These are phyloP conservation scores for Vespertilio murinus DNA, from an alignment of 2,797 vertebrate species.

Conservation along the genomic window DNA sequence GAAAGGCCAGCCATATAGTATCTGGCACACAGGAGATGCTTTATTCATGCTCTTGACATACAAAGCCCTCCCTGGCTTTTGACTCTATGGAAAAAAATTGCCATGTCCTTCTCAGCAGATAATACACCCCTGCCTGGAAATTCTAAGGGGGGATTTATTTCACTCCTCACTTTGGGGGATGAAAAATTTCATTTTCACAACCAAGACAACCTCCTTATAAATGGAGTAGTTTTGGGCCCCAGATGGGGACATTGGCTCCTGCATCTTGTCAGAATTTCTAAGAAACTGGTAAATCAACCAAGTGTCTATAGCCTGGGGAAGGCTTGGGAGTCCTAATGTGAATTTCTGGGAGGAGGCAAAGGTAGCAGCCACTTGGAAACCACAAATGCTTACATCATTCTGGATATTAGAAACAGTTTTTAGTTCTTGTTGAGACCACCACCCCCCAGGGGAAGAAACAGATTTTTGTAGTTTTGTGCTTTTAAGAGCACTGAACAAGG, in stretches of 20 bases:
- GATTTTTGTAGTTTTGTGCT: background rate
- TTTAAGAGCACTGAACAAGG: background rate
- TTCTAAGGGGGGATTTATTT: background rate
- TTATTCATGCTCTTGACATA: background rate
- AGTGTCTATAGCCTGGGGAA: background rate
- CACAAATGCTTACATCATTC: background rate
- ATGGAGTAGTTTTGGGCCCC: background rate
- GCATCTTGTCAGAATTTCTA: background rate
- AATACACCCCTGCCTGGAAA: background rate
- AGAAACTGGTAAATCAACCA: background rate
- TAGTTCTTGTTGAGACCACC: background rate
- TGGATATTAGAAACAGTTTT: background rate
- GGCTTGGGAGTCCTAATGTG: background rate
- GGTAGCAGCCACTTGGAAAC: background rate
- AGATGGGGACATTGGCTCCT: background rate
- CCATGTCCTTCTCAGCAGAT: background rate
- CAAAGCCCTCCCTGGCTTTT: background rate
- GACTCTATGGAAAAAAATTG: background rate
- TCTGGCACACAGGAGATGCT: background rate
- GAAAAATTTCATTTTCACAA: background rate
- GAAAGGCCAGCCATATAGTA: too few relatives aligned
- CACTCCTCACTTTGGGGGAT: background rate
- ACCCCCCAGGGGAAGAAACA: background rate
- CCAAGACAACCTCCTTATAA: background rate
- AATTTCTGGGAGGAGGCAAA: background rate